Evolutionary conservation across 2,888 invertebrate species (phyloP).

Genomic region (Heliconius hortense): DNA sequence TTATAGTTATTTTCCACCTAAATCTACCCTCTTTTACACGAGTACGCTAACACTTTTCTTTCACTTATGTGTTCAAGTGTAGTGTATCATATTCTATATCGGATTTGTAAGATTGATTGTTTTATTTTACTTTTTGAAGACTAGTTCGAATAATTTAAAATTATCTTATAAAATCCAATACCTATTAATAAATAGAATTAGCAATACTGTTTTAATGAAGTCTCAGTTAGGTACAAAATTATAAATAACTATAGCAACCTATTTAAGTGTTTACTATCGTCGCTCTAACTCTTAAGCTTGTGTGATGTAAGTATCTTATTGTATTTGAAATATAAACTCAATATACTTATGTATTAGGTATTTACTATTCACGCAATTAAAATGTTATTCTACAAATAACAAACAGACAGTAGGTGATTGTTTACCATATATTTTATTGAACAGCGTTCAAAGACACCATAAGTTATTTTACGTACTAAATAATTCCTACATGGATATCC

Average conservation of each 20-base stretch:
- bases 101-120: too few species aligned
- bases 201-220: neutral
- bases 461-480: neutral
- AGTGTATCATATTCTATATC: too few species aligned
- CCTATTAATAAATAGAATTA: neutral
- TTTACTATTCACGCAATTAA: neutral
- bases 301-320: neutral
- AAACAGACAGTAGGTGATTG: neutral
- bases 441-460: neutral
- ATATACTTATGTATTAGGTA: neutral
- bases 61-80: too few species aligned
- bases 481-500: too few species aligned
- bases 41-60: too few species aligned
- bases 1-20: too few species aligned
- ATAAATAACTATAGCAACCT: too few species aligned
- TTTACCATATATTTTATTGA: neutral
- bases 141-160: neutral
- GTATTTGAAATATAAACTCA: too few species aligned
- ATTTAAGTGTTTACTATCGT: neutral
- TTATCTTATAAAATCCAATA: neutral
- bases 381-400: neutral
- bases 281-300: neutral
- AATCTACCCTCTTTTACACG: too few species aligned
- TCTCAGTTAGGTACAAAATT: too few species aligned
- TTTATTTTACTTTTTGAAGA: neutral